Conservation (phyloP, 2,797 vertebrate species). For the Enteromius mattozi region DNA sequence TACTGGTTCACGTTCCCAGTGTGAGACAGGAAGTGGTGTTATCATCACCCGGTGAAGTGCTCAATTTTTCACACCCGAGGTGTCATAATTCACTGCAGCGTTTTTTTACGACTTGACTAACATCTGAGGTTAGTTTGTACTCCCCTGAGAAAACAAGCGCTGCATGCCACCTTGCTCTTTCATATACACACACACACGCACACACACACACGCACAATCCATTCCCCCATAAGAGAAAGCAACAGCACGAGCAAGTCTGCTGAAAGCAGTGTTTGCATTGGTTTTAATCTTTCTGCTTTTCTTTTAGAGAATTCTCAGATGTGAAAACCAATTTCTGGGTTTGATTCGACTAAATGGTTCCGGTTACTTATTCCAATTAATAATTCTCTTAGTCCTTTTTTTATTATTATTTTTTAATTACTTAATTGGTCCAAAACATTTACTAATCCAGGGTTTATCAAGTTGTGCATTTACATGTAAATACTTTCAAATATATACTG, state of each 20-base stretch:
- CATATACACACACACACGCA: background rate
- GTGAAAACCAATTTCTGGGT: background rate
- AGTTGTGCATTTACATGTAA: background rate
- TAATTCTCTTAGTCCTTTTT: background rate
- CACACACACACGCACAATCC: background rate
- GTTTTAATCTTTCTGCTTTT: background rate
- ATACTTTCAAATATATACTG: too few species aligned
- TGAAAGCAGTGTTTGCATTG: slow-evolving; percentile 20
- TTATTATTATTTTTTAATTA: background rate
- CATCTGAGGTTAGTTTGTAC: slow-evolving; percentile 53
- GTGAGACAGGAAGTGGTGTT: slow-evolving; percentile 50
- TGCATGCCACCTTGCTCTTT: slow-evolving; percentile 44
- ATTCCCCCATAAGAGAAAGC: slow-evolving; percentile 26
- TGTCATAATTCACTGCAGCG: slow-evolving; percentile 49
- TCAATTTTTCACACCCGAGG: slow-evolving; percentile 48
- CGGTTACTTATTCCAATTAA: background rate
- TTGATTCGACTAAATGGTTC: background rate
- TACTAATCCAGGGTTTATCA: background rate
- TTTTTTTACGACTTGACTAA: slow-evolving; percentile 53
- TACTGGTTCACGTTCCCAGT: slow-evolving; percentile 44
- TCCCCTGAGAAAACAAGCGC: slow-evolving; percentile 44
- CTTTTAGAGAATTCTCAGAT: background rate
- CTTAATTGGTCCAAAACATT: background rate
- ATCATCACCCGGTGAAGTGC: slow-evolving; percentile 53
- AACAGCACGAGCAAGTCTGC: slow-evolving; percentile 16